Evolutionary conservation across 2,888 invertebrate genomes (phyloP).

Genomic region (Sesamia inferens): DNA sequence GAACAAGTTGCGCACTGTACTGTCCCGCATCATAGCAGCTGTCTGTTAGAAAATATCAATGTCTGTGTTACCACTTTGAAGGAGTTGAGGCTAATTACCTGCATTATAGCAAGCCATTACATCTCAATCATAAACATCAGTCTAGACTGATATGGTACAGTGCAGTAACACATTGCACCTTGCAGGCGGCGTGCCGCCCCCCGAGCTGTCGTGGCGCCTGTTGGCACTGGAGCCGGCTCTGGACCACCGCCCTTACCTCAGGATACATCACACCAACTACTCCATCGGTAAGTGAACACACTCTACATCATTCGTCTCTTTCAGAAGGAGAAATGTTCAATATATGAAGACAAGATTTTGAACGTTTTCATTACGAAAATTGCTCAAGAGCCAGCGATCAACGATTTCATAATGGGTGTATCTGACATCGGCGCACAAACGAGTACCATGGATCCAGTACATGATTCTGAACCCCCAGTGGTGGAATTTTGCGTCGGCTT

Average conservation of each 20-base stretch:
- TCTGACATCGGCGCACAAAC: too few relatives aligned
- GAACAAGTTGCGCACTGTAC: too few relatives aligned
- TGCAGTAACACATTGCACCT: not conserved
- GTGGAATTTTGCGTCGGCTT: too few relatives aligned
- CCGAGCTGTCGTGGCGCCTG: conserved; percentile 90
- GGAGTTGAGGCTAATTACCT: too few relatives aligned
- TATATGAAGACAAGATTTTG: too few relatives aligned
- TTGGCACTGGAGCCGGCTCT: conserved; percentile 88
- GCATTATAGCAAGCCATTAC: not conserved
- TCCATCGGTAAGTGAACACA: conserved; percentile 76
- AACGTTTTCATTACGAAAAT: too few relatives aligned
- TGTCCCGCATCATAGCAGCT: too few relatives aligned
- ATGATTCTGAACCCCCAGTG: too few relatives aligned
- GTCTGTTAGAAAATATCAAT: not conserved
- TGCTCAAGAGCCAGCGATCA: too few relatives aligned
- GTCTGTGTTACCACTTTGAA: not conserved
- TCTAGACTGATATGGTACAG: not conserved
- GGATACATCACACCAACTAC: conserved; percentile 88
- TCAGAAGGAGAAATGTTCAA: too few relatives aligned
- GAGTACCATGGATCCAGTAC: too few relatives aligned
- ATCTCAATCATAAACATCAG: not conserved
- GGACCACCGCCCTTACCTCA: conserved; percentile 89
- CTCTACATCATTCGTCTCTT: not conserved
- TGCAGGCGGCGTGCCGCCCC: conserved; percentile 91
- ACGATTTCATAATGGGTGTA: too few relatives aligned